Conservation (phyloP, 2,888 invertebrate genomes). For the Chydorus sphaericus region DNA sequence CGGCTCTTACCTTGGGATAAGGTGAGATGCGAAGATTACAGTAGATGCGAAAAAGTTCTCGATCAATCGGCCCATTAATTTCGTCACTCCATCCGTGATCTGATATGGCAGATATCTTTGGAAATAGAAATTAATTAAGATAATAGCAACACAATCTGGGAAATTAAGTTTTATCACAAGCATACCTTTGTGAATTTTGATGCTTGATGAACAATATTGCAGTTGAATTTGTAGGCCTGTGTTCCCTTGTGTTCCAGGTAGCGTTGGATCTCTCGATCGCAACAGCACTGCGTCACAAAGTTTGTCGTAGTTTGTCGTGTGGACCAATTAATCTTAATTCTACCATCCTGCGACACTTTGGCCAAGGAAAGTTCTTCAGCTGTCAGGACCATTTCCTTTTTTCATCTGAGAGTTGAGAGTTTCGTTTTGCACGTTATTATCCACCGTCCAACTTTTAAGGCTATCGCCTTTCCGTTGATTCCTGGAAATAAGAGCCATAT, state of each 20-base stretch:
- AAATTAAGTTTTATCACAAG: too few species aligned
- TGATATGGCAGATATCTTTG: not conserved
- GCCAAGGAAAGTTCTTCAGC: not conserved
- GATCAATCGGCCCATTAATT: not conserved
- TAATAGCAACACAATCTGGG: not conserved
- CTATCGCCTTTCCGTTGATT: too few species aligned
- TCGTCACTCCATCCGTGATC: conserved; percentile 5
- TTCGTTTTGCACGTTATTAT: too few species aligned
- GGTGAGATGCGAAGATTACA: not conserved
- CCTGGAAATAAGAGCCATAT: too few species aligned
- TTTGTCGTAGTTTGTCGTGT: not conserved
- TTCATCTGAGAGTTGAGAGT: too few species aligned
- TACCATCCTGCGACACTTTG: not conserved
- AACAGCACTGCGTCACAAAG: not conserved
- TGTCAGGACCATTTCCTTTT: not conserved
- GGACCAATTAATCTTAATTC: not conserved
- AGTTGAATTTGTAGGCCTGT: not conserved
- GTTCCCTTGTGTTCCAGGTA: not conserved
- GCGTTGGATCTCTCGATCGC: not conserved
- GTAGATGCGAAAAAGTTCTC: not conserved
- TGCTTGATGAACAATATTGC: not conserved
- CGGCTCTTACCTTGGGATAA: not conserved
- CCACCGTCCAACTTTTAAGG: too few species aligned
- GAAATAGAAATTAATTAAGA: not conserved
- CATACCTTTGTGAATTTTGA: not conserved